Percentiles rank a stretch among this genome's conserved stretches.
These are phyloP conservation scores for Cyrtonyx montezumae DNA, from an alignment of 2,113 vertebrate genomes.

Conservation along the genomic window DNA sequence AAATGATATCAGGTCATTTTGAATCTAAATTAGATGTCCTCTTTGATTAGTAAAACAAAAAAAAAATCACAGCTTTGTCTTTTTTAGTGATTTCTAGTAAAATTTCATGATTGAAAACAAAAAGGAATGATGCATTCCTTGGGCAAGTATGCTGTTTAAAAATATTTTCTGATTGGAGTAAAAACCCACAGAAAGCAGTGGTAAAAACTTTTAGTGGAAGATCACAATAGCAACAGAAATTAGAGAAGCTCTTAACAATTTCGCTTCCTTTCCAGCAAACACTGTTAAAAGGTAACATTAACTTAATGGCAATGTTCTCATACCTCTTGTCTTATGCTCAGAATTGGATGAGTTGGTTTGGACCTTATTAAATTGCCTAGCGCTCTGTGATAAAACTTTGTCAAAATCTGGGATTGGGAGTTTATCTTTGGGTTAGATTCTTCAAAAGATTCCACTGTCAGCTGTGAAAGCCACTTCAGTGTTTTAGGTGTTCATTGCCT, in stretches of 20 bases:
- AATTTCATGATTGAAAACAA: not conserved
- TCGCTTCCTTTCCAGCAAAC: not conserved
- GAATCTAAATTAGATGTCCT: not conserved
- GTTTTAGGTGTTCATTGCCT: not conserved
- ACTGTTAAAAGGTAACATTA: not conserved
- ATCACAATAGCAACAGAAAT: not conserved
- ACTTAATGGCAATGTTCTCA: not conserved
- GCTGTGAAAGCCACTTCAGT: not conserved
- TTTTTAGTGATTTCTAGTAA: not conserved
- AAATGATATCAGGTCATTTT: not conserved
- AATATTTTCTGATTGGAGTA: not conserved
- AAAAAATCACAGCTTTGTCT: rapidly evolving
- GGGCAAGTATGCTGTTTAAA: not conserved
- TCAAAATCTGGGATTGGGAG: not conserved
- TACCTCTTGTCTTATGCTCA: not conserved
- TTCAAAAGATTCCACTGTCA: not conserved
- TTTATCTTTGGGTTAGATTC: not conserved
- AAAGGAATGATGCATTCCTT: not conserved
- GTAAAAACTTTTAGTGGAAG: not conserved
- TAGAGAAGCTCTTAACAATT: not conserved
- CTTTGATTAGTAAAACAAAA: not conserved
- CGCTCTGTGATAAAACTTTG: not conserved
- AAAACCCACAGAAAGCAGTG: not conserved
- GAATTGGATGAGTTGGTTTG: not conserved
- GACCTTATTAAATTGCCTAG: not conserved